Conservation (phyloP, 2,888 invertebrate genomes). For the Hirtodrosophila histrioides region DNA sequence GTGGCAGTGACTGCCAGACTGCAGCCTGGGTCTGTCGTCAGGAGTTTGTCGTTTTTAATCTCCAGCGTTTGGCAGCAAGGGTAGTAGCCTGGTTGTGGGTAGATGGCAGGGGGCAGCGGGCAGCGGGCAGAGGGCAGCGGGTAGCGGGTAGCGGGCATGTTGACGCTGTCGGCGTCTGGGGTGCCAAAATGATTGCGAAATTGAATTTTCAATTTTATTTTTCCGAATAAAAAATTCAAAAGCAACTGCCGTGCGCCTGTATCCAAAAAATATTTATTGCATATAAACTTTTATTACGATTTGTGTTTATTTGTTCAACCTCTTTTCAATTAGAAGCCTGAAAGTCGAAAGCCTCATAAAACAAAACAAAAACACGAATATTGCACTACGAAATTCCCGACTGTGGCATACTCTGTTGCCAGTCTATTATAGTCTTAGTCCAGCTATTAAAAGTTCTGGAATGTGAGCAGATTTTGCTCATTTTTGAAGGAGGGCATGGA, state of each 20-base stretch:
- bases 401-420: too few species aligned
- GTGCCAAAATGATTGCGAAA: conserved; percentile 77
- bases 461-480: too few species aligned
- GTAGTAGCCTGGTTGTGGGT: conserved; percentile 16
- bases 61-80: conserved; percentile 41
- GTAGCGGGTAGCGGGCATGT: conserved; percentile 15
- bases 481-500: too few species aligned
- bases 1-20: not conserved
- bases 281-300: conserved; percentile 82
- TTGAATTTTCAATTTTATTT: conserved; percentile 78
- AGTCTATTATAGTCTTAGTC: too few species aligned
- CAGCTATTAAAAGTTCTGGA: too few species aligned
- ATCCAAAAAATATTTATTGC: conserved; percentile 79
- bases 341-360: conserved; percentile 59
- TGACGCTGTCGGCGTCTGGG: conserved; percentile 45
- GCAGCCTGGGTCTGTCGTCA: conserved; percentile 39
- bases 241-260: conserved; percentile 47
- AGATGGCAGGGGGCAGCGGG: not conserved
- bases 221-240: conserved; percentile 75
- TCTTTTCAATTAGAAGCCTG: conserved; percentile 70
- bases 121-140: not conserved
- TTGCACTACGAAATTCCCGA: too few species aligned
- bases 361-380: conserved; percentile 27
- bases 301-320: conserved; percentile 73
- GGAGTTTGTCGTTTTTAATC: conserved; percentile 73